Evolutionary conservation across 2,113 vertebrate genomes (phyloP).

Genomic region (Chaetops frenatus): DNA sequence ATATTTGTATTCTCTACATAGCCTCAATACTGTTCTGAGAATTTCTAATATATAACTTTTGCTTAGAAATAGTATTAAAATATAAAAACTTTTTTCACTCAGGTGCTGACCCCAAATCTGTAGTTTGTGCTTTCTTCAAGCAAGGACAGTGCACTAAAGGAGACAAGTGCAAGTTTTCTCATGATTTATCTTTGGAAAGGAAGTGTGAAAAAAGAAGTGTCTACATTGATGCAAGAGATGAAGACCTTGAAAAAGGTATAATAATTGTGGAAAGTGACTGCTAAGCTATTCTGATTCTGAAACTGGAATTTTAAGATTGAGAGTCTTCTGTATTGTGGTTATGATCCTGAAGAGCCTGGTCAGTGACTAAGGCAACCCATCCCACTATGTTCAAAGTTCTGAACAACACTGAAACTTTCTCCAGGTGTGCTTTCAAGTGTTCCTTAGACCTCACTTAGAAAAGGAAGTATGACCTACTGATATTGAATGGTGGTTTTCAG

Average conservation of each 20-base stretch:
- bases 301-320: background rate
- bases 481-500: background rate
- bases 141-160: constrained; percentile 98
- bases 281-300: background rate
- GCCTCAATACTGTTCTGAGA: fast-evolving
- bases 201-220: constrained; percentile 95
- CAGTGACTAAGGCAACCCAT: background rate
- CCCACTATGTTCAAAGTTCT: fast-evolving
- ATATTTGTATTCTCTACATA: background rate
- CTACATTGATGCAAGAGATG: constrained; percentile 93
- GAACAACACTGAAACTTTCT: background rate
- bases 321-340: background rate
- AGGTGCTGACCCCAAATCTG: constrained; percentile 97
- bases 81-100: background rate
- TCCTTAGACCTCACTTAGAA: background rate
- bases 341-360: background rate
- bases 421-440: background rate
- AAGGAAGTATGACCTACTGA: background rate
- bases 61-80: background rate
- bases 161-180: constrained; percentile 98
- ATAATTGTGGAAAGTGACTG: background rate
- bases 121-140: constrained; percentile 97
- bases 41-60: background rate
- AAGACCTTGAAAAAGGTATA: constrained; percentile 93
- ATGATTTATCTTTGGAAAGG: constrained; percentile 92